A percentile compares a stretch with the other conserved stretches of the same genome.
Conservation (phyloP, 2,113 vertebrate species). For the Gobiocypris rarus region DNA sequence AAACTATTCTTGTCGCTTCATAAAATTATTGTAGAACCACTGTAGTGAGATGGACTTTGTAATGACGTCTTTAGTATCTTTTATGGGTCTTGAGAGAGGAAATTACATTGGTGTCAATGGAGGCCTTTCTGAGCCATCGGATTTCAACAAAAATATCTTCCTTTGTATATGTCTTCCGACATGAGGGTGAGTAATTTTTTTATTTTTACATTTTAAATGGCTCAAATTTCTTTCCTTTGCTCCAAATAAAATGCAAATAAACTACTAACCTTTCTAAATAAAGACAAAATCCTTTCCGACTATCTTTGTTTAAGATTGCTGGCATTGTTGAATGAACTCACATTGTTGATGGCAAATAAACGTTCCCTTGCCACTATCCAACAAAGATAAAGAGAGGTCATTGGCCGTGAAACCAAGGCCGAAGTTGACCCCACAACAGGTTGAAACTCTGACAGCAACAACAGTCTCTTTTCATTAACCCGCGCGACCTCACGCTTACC, state of each 20-base stretch:
- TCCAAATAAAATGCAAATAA: background rate
- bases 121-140: too few species aligned
- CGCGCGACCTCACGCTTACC: constrained; percentile 68
- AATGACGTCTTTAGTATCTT: too few species aligned
- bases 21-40: too few species aligned
- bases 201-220: background rate
- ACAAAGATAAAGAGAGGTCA: constrained; percentile 66
- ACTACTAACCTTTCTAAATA: background rate
- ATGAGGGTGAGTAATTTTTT: too few species aligned
- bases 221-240: background rate
- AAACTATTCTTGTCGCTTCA: too few species aligned
- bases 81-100: too few species aligned
- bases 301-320: constrained; percentile 15
- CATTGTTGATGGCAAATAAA: background rate
- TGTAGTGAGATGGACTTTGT: too few species aligned
- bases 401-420: constrained; percentile 69
- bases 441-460: background rate
- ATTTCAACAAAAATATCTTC: too few species aligned
- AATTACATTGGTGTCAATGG: too few species aligned
- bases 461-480: background rate
- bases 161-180: too few species aligned
- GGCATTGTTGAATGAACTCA: constrained; percentile 8
- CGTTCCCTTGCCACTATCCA: background rate
- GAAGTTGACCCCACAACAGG: constrained; percentile 6
- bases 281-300: background rate